A percentile compares a stretch with the other conserved stretches of the same genome.
Conservation (phyloP, 2,797 vertebrate species). For the Scarus forsteni region DNA sequence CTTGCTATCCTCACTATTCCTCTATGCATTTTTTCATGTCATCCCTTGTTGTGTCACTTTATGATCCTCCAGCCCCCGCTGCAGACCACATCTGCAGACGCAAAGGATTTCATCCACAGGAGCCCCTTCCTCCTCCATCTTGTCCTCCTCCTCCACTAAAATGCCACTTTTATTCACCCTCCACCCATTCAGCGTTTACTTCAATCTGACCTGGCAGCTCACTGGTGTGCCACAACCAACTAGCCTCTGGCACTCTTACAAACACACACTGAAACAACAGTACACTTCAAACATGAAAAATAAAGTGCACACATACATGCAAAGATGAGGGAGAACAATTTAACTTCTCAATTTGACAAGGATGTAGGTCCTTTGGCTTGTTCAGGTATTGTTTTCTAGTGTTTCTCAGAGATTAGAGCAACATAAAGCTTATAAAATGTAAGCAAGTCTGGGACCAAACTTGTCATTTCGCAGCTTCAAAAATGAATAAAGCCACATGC, state of each 20-base stretch:
- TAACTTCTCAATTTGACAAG: neutral
- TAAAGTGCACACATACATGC: conserved; percentile 12
- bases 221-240: conserved; percentile 34
- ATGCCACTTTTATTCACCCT: conserved; percentile 63
- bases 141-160: conserved; percentile 36
- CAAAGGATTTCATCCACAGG: conserved; percentile 46
- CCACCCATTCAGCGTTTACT: conserved; percentile 43
- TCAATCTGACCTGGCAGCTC: conserved; percentile 67
- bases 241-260: conserved; percentile 40
- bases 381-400: conserved; percentile 19
- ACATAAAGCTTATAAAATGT: conserved; percentile 64
- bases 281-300: conserved; percentile 3
- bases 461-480: conserved; percentile 75
- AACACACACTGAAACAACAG: conserved; percentile 50
- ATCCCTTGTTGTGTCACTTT: conserved; percentile 42
- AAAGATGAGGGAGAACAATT: neutral
- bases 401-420: conserved; percentile 17
- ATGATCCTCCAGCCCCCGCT: conserved; percentile 66
- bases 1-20: conserved; percentile 1
- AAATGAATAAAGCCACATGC: conserved; percentile 77
- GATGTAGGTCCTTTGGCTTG: neutral
- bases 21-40: conserved; percentile 12
- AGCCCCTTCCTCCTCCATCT: conserved; percentile 31
- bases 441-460: conserved; percentile 76
- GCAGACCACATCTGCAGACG: conserved; percentile 65